These are phyloP conservation scores for Phalacrocorax pelagicus DNA, from an alignment of 2,113 vertebrate species.

Conservation along the genomic window DNA sequence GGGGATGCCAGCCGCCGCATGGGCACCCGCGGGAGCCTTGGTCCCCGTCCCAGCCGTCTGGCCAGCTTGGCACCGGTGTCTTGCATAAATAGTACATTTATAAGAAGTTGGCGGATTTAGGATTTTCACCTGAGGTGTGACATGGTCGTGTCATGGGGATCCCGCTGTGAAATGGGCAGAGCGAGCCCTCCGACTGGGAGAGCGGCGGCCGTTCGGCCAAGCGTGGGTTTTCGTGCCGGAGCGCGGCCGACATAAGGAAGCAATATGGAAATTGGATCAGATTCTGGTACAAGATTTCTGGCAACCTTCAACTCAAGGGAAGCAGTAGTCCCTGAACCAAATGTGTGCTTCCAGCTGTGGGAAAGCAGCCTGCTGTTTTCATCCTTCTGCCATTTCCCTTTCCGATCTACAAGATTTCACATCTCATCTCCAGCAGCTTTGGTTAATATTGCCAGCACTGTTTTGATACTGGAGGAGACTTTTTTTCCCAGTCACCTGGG, in stretches of 20 bases:
- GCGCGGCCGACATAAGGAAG: neutral
- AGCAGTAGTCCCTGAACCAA: neutral
- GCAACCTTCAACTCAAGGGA: neutral
- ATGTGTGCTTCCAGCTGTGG: neutral
- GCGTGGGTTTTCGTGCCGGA: neutral
- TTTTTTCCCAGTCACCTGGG: neutral
- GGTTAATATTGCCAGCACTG: neutral
- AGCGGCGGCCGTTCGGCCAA: neutral
- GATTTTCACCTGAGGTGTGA: neutral
- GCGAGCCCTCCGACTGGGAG: accelerated
- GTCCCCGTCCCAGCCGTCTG: neutral
- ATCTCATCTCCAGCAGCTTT: neutral
- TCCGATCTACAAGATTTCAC: neutral
- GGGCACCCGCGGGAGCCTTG: neutral
- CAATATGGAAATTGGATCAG: neutral
- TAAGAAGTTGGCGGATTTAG: neutral
- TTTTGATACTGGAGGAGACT: neutral
- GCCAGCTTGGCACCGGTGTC: neutral
- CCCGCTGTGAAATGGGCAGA: neutral
- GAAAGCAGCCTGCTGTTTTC: neutral
- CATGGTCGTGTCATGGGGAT: accelerated
- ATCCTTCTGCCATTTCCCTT: neutral
- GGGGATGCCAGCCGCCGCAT: neutral
- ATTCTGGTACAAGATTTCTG: neutral
- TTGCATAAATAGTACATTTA: neutral